Base-by-base conservation (phyloP, 2,113 vertebrate species). In the Zosterops japonicus region DNA sequence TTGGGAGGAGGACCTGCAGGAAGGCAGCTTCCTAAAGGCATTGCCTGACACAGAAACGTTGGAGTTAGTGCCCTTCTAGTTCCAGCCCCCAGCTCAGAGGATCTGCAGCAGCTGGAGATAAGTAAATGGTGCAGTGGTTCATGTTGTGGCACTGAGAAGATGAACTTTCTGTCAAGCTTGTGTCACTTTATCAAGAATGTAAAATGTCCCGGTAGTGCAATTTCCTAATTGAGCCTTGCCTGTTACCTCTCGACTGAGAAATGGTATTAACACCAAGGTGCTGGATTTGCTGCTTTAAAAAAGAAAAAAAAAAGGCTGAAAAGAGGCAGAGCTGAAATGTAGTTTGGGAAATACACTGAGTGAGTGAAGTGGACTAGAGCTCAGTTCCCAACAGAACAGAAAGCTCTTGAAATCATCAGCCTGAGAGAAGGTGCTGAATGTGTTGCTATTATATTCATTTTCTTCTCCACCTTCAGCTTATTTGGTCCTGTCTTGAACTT, bases 11-110 rank as follows among this genome's bases (percentile, higher is more conserved):
- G 18, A 15, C 20, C 41, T 49, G 36, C 49, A 46, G 47, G 35
- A 67, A 68, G 44, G 60, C 68, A 52, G 64, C 60, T 70, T 70
- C 63, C 28, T 6, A 11, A 24, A 87, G 84, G 12, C n/a, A 36
- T 1, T 0, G 1, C 59, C 59, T 71, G 49, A 60, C 64, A 36
- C 1, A 3, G 56, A 6, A 84, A 8, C 31, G 0, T 23, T 12
- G 68, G 13, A 59, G 33, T 44, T 80, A 36, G 20, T 23, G 25
- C 57, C 79, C 41, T 36, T 85, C 52, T 42, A 5, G 35, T 74
- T 57, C 71, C n/a, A 21, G 52, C 52, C 33, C 59, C 88, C 1
- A 4, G 31, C 47, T 81, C 28, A 5, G 46, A 85, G 64, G 14
- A 27, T 52, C 49, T 93, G 83, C 63, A 60, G 67, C 70, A 83